Evolutionary conservation across 2,888 invertebrate species (phyloP).

Genomic region (Volucella inanis): DNA sequence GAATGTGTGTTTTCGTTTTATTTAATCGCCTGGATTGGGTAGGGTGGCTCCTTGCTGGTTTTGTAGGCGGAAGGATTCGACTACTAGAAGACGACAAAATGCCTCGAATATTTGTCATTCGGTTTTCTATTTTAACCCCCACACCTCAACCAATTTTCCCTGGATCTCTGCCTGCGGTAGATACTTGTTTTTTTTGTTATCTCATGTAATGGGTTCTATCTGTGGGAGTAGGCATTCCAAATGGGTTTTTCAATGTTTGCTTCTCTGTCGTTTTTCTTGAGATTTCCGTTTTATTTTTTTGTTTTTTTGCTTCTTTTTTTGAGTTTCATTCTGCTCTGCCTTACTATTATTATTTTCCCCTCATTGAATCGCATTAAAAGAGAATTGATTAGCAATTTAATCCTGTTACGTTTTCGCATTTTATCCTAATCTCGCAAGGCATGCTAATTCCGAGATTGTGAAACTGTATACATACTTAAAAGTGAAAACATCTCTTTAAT

Average conservation of each 20-base stretch:
- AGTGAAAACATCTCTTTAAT: conserved; percentile 67
- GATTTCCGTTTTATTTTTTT: conserved; percentile 4
- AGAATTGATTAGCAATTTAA: conserved; percentile 71
- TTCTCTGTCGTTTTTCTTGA: neutral
- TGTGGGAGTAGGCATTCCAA: conserved; percentile 43
- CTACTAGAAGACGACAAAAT: conserved; percentile 42
- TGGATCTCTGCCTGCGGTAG: conserved; percentile 3
- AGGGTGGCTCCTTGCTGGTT: neutral
- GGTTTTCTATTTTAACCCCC: conserved; percentile 31
- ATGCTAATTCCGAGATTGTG: conserved; percentile 58
- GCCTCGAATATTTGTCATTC: conserved; percentile 58
- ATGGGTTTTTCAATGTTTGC: conserved; percentile 59
- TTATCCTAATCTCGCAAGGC: conserved; percentile 38
- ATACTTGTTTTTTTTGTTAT: conserved; percentile 33
- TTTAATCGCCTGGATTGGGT: neutral
- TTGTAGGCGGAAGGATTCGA: conserved; percentile 20
- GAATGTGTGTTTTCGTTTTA: conserved; percentile 14
- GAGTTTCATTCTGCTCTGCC: conserved; percentile 5
- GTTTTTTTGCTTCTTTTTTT: neutral
- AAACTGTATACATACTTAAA: conserved; percentile 60
- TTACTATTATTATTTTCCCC: conserved; percentile 62
- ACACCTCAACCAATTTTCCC: too few species aligned
- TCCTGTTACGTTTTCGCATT: conserved; percentile 58
- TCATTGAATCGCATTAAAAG: conserved; percentile 67
- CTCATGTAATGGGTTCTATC: conserved; percentile 47